Percentiles rank a stretch among this genome's conserved stretches.
phyloP scores from a whole-genome alignment of 2,888 invertebrate genomes.

The Notocelia uddmanniana region DNA sequence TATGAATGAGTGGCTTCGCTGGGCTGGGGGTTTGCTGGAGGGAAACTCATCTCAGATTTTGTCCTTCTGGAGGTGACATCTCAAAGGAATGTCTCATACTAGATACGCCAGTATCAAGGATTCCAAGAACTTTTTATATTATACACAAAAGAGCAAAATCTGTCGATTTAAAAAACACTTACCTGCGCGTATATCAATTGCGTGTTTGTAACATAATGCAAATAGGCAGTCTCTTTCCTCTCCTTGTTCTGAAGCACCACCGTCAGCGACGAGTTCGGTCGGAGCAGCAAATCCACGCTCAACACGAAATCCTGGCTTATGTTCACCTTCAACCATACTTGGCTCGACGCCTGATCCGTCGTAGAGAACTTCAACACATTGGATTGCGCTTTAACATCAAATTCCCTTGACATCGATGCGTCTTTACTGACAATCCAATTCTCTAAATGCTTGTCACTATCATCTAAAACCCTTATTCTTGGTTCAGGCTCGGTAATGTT shows the following conservation, averaged over 20 bases:
- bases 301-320: constrained; percentile 89
- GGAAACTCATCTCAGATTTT: too few species aligned
- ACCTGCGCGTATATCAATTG: constrained; percentile 91
- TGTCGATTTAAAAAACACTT: constrained; percentile 53
- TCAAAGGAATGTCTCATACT: too few species aligned
- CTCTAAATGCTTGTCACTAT: constrained; percentile 88
- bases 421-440: constrained; percentile 92
- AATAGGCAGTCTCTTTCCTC: constrained; percentile 90
- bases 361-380: constrained; percentile 91
- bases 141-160: too few species aligned
- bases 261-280: constrained; percentile 93
- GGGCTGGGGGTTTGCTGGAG: too few species aligned
- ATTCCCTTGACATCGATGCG: constrained; percentile 87
- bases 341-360: constrained; percentile 88
- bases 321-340: constrained; percentile 87
- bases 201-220: constrained; percentile 93
- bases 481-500: constrained; percentile 95
- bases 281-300: constrained; percentile 89
- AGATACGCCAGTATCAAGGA: too few species aligned
- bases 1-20: too few species aligned
- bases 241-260: constrained; percentile 91
- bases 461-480: constrained; percentile 89
- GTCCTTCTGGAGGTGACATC: too few species aligned
- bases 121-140: constrained; percentile 24
- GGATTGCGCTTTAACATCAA: constrained; percentile 85